Evolutionary conservation across 2,797 vertebrate species (phyloP), one percentile per base, ranked within the genome.

Genomic region (Notoglanidium macrostoma): DNA sequence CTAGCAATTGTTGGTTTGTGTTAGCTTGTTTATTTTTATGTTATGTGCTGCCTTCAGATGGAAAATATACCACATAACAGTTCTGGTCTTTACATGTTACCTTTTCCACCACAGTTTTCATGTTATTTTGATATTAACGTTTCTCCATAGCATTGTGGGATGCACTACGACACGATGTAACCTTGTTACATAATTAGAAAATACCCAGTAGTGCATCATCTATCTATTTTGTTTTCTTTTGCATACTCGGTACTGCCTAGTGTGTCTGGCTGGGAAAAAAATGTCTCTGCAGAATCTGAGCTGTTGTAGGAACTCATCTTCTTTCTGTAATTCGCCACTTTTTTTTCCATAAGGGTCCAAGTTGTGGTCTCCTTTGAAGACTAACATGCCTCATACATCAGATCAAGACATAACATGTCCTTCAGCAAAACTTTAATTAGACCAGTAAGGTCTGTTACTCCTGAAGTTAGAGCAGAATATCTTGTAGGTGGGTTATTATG

Each of bases 401-500:
- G 35, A 35, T 79, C 54, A 72, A 87, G 87, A 87, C 49, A 17
- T 55, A 70, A 79, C 63, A 79, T 84, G 61, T 57, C 61, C 81
- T 68, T 32, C 49, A 77, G 61, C 61, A 68, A 83, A 61, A 65
- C 29, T 54, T 83, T 76, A 55, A 76, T 76, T 65, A 54, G 70
- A 51, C 35, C n/a, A 54, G 72, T 67, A 35, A 74, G 40, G 70
- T 65, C 21, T 65, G 70, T 80, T 70, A 59, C 23, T 79, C 63
- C 32, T 68, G 32, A 5, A 5, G 29, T 9, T 65, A 68, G n/a
- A 59, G 57, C 40, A 63, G 21, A 32, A 67, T 17, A 23, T 83
- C 14, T 54, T 83, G 46, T 54, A 17, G 61, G 44, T 67, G 80
- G 80, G 46, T 51, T 57, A 72, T 72, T 84, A 72, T 40, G 19